A percentile compares a stretch with the other conserved stretches of the same genome.
Conservation (phyloP, 1,140 invertebrate species). For the Drosophila murphyi region DNA sequence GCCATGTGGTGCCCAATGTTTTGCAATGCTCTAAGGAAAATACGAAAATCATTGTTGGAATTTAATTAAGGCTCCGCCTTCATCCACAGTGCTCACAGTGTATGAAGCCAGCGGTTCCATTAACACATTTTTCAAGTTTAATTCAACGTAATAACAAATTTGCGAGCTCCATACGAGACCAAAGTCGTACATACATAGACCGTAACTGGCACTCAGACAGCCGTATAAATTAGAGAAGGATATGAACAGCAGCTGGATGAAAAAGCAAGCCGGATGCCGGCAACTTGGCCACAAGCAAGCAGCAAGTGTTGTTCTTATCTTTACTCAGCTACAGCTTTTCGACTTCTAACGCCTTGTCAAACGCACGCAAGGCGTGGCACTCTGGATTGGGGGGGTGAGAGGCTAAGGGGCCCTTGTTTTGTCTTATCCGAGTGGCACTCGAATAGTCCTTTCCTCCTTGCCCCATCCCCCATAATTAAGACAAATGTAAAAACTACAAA, state of each 20-base stretch:
- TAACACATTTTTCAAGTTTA: constrained; percentile 82
- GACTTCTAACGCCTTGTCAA: constrained; percentile 21
- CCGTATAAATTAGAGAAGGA: constrained; percentile 71
- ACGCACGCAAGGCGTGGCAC: constrained; percentile 19
- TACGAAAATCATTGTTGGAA: constrained; percentile 74
- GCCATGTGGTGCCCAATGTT: constrained; percentile 58
- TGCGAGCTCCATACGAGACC: constrained; percentile 19
- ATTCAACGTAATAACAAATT: constrained; percentile 78
- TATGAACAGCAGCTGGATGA: constrained; percentile 54
- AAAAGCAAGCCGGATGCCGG: constrained; percentile 9
- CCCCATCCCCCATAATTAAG: constrained; percentile 63
- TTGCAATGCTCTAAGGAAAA: constrained; percentile 42
- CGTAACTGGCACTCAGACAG: constrained; percentile 46
- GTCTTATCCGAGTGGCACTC: constrained; percentile 44
- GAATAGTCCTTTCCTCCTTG: neutral
- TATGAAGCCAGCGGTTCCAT: constrained; percentile 50
- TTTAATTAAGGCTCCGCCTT: constrained; percentile 62
- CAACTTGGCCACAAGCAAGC: constrained; percentile 31
- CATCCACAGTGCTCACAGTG: constrained; percentile 14
- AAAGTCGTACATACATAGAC: neutral
- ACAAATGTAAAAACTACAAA: constrained; percentile 76
- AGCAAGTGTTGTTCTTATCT: constrained; percentile 67
- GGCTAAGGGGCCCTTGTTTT: constrained; percentile 1
- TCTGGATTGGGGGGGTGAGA: neutral
- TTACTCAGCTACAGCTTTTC: constrained; percentile 40